These are phyloP conservation scores for Scaptomyza tumidula DNA, from an alignment of 2,888 invertebrate genomes.

Conservation along the genomic window DNA sequence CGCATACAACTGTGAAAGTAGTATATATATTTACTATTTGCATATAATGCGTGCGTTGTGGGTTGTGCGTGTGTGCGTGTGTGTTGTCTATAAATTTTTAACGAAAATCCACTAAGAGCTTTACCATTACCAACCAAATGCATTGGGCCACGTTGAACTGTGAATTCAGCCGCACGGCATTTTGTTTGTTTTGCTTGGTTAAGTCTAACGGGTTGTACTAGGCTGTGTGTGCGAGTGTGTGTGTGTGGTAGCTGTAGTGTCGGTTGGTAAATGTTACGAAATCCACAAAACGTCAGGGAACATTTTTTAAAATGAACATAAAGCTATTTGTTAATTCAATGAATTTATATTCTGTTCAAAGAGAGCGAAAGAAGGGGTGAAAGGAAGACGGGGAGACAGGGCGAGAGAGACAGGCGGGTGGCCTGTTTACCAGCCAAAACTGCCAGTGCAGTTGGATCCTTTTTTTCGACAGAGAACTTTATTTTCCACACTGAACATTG, in stretches of 20 bases:
- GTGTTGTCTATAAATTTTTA: constrained; percentile 61
- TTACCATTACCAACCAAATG: constrained; percentile 24
- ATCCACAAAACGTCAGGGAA: constrained; percentile 37
- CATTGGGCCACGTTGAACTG: constrained; percentile 25
- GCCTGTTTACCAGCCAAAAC: not conserved
- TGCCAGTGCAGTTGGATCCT: constrained; percentile 12
- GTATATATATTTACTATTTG: constrained; percentile 3
- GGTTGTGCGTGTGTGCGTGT: not conserved
- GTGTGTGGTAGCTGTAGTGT: not conserved
- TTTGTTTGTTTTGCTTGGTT: constrained; percentile 27
- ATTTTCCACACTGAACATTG: constrained; percentile 44
- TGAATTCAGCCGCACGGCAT: constrained; percentile 17
- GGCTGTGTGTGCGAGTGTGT: not conserved
- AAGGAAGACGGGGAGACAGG: not conserved
- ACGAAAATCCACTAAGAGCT: constrained; percentile 69
- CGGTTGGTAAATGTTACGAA: constrained; percentile 39
- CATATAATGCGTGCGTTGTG: not conserved
- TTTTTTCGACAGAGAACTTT: constrained; percentile 23
- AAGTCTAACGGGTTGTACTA: not conserved
- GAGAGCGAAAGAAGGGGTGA: not conserved
- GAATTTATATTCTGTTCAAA: constrained; percentile 52
- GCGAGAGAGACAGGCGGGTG: not conserved
- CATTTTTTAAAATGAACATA: constrained; percentile 57
- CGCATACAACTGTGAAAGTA: constrained; percentile 55
- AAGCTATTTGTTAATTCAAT: constrained; percentile 75